These are phyloP conservation scores for Sminthurides aquaticus DNA, from an alignment of 2,888 invertebrate species.

Conservation along the genomic window DNA sequence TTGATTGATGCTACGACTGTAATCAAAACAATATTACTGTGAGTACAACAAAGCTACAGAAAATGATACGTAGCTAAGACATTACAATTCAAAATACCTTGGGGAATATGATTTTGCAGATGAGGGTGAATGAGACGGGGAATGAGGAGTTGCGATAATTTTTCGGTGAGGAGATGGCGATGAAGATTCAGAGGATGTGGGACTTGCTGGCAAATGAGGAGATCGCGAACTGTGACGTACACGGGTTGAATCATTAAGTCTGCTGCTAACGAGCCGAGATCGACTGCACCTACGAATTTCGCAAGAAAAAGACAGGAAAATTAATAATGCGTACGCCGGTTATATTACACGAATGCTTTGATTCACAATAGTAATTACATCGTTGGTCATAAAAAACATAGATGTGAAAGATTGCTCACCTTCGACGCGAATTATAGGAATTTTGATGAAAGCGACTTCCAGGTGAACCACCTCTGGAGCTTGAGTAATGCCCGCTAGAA, in stretches of 20 bases:
- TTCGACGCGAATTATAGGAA: conserved; percentile 42
- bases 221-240: conserved; percentile 42
- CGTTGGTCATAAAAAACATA: too few species aligned
- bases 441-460: conserved; percentile 42
- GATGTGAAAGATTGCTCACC: conserved; percentile 26
- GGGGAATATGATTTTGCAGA: conserved; percentile 44
- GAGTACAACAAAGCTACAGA: neutral
- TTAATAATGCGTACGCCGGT: too few species aligned
- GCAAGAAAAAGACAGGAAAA: neutral
- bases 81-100: conserved; percentile 35
- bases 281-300: conserved; percentile 39
- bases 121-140: conserved; percentile 44
- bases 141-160: conserved; percentile 39
- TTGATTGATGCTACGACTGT: conserved; percentile 24
- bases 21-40: conserved; percentile 3
- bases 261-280: conserved; percentile 42
- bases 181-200: conserved; percentile 41
- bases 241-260: conserved; percentile 41
- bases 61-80: neutral
- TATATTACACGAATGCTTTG: too few species aligned
- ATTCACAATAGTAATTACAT: too few species aligned
- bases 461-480: conserved; percentile 27
- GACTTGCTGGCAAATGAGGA: conserved; percentile 39
- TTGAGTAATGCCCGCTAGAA: conserved; percentile 39
- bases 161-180: conserved; percentile 43